These are phyloP conservation scores for Rhinichthys klamathensis DNA, from an alignment of 2,113 vertebrate genomes.

Conservation along the genomic window DNA sequence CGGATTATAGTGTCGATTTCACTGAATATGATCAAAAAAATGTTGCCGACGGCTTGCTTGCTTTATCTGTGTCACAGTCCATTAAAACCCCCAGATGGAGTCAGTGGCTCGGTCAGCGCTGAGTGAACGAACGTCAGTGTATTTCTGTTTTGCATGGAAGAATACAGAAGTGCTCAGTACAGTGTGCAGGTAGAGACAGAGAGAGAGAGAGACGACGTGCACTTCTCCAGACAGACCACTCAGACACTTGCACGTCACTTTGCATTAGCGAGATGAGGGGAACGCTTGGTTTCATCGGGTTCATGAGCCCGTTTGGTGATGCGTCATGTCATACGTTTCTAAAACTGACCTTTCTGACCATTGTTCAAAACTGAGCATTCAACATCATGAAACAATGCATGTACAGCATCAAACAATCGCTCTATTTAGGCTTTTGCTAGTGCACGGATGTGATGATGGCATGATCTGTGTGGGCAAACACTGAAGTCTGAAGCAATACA, in stretches of 20 bases:
- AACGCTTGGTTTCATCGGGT: neutral
- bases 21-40: too few species aligned
- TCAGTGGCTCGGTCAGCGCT: neutral
- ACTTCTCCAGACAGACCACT: neutral
- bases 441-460: neutral
- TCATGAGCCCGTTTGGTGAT: neutral
- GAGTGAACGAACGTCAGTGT: neutral
- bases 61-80: neutral
- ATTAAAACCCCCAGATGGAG: neutral
- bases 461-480: neutral
- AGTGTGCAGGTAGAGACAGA: neutral
- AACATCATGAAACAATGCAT: neutral
- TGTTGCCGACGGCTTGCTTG: too few species aligned
- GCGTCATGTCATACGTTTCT: neutral
- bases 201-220: neutral
- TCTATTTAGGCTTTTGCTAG: neutral
- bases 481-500: neutral
- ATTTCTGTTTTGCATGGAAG: neutral
- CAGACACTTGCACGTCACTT: neutral
- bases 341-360: slow-evolving; percentile 14
- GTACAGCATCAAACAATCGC: neutral
- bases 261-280: neutral
- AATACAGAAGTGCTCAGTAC: neutral
- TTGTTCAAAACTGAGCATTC: neutral
- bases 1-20: too few species aligned